Evolutionary conservation across 92 coral and sea anemone species (phyloP), one percentile per base, ranked within the genome.

Genomic region (Metridium senile): DNA sequence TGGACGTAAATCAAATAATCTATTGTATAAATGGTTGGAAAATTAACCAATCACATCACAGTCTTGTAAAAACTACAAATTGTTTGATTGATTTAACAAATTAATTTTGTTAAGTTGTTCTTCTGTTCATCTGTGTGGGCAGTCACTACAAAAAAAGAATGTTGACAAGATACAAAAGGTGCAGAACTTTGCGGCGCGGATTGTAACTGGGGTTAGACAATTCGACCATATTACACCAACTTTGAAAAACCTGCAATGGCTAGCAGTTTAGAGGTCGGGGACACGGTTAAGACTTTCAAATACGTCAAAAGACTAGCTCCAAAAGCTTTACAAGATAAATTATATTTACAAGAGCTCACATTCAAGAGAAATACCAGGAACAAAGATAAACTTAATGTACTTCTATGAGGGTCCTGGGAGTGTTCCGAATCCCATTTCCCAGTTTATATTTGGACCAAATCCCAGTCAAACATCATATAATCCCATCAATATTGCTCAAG

Each of bases 131-230:
- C 86, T 0, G 81, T 84, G 1, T 84, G 86, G 89, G 72, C 85
- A 9, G 77, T 80, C 27, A 87, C 88, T 9, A 54, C 81, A n/a
- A 19, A 64, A 64, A 52, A 70, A 64, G 45, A 87, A 87, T 65
- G 77, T 77, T 67, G 19, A 26, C 18, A 82, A 82, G 58, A 62
- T 87, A 18, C 84, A 87, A 61, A 78, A 67, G 17, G 70, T 87
- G 20, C 91, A 87, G 68, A 82, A 87, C 54, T 76, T 87, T 77
- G 87, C 91, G 18, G 84, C 91, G 6, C 34, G 87, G 20, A 68
- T 77, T 10, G 49, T 76, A 17, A 81, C 81, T n/a, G 82, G 79
- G 11, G 58, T 23, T 25, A 83, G 62, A 61, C 83, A 87, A 68
- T 83, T 66, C 62, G 82, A 87, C 20, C 92, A 87, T 63, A 74